Evolutionary conservation across 2,797 vertebrate species (phyloP).

Genomic region (Poeciliopsis gracilis): DNA sequence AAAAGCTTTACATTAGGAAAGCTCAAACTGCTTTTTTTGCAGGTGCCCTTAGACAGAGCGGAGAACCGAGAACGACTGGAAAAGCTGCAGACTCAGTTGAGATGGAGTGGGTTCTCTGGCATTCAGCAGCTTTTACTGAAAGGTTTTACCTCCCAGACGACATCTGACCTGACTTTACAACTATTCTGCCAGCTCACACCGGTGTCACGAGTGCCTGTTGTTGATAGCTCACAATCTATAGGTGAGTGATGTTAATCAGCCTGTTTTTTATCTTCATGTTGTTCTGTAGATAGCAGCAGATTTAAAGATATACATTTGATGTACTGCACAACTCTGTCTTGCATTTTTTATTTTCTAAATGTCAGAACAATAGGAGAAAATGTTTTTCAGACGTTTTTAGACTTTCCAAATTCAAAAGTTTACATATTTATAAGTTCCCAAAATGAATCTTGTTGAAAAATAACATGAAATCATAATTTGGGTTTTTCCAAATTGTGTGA

Average conservation of each 20-base stretch:
- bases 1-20: not conserved
- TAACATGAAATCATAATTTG: not conserved
- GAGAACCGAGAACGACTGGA: conserved; percentile 97
- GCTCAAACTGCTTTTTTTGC: conserved; percentile 29
- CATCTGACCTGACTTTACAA: conserved; percentile 94
- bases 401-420: not conserved
- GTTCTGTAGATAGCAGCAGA: not conserved
- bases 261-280: not conserved
- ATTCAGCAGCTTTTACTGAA: conserved; percentile 96
- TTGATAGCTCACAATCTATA: conserved; percentile 95
- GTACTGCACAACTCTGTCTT: not conserved
- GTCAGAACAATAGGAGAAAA: not conserved
- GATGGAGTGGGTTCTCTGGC: conserved; percentile 96
- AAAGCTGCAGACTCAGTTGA: conserved; percentile 96
- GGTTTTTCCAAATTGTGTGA: not conserved
- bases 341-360: not conserved
- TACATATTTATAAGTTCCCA: not conserved
- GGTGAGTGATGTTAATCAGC: conserved; percentile 73
- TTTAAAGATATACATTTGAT: not conserved
- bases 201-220: conserved; percentile 93
- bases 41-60: conserved; percentile 93
- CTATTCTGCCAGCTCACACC: conserved; percentile 97
- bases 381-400: not conserved
- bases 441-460: not conserved
- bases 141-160: conserved; percentile 96